Percentiles rank a stretch among this genome's conserved stretches.
These are phyloP conservation scores for Graptemys geographica DNA, from an alignment of 2,797 vertebrate genomes.

Conservation along the genomic window DNA sequence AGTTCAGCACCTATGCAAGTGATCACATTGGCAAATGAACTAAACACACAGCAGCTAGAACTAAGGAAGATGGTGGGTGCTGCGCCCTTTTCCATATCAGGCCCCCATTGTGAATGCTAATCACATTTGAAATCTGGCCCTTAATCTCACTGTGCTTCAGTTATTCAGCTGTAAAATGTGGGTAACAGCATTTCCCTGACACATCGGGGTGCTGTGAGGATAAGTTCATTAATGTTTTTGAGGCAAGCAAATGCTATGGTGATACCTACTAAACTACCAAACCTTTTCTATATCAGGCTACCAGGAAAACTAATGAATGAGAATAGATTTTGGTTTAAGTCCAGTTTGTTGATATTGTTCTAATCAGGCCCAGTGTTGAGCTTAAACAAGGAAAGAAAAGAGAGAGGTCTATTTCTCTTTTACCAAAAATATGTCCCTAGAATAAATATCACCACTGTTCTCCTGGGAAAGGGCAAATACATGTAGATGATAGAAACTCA, in stretches of 20 bases:
- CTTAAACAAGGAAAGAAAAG: not conserved
- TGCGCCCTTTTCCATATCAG: not conserved
- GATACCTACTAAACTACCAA: not conserved
- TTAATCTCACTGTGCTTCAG: not conserved
- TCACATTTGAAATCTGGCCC: not conserved
- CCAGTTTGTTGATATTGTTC: not conserved
- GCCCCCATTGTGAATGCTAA: not conserved
- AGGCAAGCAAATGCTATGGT: accelerated
- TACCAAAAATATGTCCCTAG: not conserved
- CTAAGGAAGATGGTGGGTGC: not conserved
- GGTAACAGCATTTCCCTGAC: not conserved
- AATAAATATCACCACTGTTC: not conserved
- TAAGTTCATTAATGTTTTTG: not conserved
- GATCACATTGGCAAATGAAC: accelerated
- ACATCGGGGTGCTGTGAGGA: not conserved
- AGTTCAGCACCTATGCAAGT: accelerated
- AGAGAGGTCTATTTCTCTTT: not conserved
- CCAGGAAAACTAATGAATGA: not conserved
- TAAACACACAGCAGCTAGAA: not conserved
- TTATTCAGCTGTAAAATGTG: not conserved
- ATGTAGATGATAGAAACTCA: not conserved
- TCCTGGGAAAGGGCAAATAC: not conserved
- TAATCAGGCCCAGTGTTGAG: not conserved
- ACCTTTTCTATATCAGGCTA: not conserved
- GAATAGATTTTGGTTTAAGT: not conserved